Evolutionary conservation across 2,113 vertebrate species (phyloP), one percentile per base, ranked within the genome.

Genomic region (Willisornis vidua): DNA sequence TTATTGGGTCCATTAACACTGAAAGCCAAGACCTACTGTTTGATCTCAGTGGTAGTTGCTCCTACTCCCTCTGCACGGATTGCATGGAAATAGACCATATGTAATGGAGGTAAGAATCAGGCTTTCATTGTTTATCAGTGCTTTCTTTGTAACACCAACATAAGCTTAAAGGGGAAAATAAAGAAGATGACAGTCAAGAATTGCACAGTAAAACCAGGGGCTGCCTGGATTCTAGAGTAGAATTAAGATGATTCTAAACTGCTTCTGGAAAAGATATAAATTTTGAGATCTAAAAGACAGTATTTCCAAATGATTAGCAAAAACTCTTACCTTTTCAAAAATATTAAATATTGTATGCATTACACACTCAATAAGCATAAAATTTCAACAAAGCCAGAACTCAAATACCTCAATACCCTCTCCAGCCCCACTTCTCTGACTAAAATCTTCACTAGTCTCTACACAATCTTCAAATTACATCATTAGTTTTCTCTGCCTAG

Each of bases 401-500:
- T 89, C 61, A 52, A 91, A 19, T 61, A 82, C 26, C 86, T 91
- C 49, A 59, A 41, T 33, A 43, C 65, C 49, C 65, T 70, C 43
- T 74, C 73, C 45, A 84, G 65, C 62, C 29, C 33, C 65, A 61
- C 45, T 79, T 89, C 33, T 91, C 57, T 85, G 87, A 87, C 79
- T 94, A 90, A 96, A 95, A 95, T 74, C 70, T 83, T 92, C 68
- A 92, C 73, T 95, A 92, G 85, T 70, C 78, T 95, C 80, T 86
- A 87, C 70, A 52, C 54, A 66, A 81, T 93, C 94, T 94, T 96
- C 87, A 96, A 95, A 96, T 92, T 78, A 96, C 97, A 97, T 97
- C 96, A 97, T 90, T 93, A 94, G 96, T 81, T 96, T 93, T 84
- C 70, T 87, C 80, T 96, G 93, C 93, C 92, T 82, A 97, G 92